phyloP scores from a whole-genome alignment of 2,888 invertebrate species.

The Tetragonisca angustula region DNA sequence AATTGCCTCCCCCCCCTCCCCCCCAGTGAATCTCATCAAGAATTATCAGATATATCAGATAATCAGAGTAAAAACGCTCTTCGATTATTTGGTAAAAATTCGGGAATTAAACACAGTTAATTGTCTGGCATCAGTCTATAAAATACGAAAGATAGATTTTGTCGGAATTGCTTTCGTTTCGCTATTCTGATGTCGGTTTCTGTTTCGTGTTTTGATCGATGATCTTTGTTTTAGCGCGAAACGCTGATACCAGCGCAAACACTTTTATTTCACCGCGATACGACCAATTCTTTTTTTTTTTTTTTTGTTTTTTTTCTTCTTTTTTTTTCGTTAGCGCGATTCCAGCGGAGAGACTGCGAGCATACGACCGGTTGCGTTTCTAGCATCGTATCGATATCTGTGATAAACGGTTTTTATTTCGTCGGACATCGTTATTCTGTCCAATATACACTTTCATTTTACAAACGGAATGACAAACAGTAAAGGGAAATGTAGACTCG shows the following conservation, averaged over 20 bases:
- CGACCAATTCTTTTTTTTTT: too few relatives aligned
- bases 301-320: not conserved
- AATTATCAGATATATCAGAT: too few relatives aligned
- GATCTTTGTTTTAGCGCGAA: not conserved
- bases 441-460: not conserved
- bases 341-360: not conserved
- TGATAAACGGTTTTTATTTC: slow-evolving; percentile 3
- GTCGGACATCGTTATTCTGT: not conserved
- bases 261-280: not conserved
- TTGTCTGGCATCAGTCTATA: not conserved
- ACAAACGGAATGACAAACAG: not conserved
- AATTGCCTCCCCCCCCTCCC: too few relatives aligned
- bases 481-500: not conserved
- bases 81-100: not conserved
- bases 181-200: not conserved
- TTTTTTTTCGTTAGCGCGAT: not conserved
- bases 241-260: not conserved
- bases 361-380: not conserved
- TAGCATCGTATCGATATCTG: not conserved
- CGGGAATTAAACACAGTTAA: not conserved
- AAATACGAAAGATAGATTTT: not conserved
- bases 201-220: not conserved
- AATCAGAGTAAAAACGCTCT: not conserved
- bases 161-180: not conserved
- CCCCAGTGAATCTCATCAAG: too few relatives aligned